Evolutionary conservation across 1,140 invertebrate genomes (phyloP).

Genomic region (Steinernema feltiae): DNA sequence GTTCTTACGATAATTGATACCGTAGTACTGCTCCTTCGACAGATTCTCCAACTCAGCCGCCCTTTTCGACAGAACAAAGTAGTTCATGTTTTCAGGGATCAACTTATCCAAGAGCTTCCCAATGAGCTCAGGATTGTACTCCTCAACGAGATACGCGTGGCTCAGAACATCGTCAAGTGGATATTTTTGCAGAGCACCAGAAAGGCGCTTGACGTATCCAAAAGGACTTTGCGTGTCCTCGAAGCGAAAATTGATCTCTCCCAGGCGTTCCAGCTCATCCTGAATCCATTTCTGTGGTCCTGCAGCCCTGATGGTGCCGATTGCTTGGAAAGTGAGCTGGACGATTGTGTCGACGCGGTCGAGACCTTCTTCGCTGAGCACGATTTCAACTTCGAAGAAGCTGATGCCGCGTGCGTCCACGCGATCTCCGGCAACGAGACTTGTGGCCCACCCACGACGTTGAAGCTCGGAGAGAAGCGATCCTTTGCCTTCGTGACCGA

Average conservation of each 20-base stretch:
- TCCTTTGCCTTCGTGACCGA: slow-evolving; percentile 83
- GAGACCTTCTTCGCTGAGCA: slow-evolving; percentile 80
- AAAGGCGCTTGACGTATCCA: slow-evolving; percentile 67
- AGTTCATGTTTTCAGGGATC: slow-evolving; percentile 73
- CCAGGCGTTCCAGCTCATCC: slow-evolving; percentile 75
- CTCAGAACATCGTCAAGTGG: slow-evolving; percentile 77
- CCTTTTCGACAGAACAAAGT: slow-evolving; percentile 68
- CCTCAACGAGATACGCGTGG: slow-evolving; percentile 69
- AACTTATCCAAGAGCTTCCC: slow-evolving; percentile 69
- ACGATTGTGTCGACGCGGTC: slow-evolving; percentile 78
- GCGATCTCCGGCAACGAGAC: slow-evolving; percentile 72
- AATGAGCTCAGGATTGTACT: slow-evolving; percentile 81
- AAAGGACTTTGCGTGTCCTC: slow-evolving; percentile 81
- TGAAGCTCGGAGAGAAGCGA: too few relatives aligned
- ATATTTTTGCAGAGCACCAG: slow-evolving; percentile 68
- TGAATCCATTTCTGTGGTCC: slow-evolving; percentile 80
- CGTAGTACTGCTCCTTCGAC: slow-evolving; percentile 76
- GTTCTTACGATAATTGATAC: slow-evolving; percentile 74
- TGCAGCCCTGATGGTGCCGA: slow-evolving; percentile 72
- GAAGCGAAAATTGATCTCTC: slow-evolving; percentile 76
- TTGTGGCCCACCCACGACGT: slow-evolving; percentile 83
- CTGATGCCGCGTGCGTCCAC: slow-evolving; percentile 75
- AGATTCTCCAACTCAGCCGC: slow-evolving; percentile 64
- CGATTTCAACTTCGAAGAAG: slow-evolving; percentile 79
- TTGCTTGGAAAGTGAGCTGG: slow-evolving; percentile 70